Evolutionary conservation across 2,113 vertebrate species (phyloP).

Genomic region (Parus major): DNA sequence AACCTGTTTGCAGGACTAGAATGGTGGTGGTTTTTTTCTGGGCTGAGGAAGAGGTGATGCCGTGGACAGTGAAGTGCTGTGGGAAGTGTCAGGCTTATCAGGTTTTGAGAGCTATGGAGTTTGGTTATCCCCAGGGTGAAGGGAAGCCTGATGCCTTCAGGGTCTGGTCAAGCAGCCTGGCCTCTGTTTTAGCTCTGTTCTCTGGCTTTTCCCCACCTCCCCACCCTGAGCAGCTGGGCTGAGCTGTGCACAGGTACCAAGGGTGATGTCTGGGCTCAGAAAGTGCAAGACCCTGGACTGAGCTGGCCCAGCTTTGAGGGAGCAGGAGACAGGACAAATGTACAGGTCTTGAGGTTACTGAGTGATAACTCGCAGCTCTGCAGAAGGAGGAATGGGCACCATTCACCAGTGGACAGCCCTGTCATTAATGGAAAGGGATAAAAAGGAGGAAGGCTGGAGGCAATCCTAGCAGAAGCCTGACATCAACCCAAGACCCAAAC

Average conservation of each 20-base stretch:
- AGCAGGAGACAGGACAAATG: neutral
- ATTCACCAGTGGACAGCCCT: neutral
- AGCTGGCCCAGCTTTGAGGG: neutral
- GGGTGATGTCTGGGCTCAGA: neutral
- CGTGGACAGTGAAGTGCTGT: neutral
- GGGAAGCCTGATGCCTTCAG: neutral
- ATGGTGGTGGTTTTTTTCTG: neutral
- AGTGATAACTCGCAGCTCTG: neutral
- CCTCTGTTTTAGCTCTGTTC: neutral
- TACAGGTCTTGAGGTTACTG: neutral
- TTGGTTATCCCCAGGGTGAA: neutral
- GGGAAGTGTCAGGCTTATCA: rapidly evolving
- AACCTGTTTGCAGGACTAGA: neutral
- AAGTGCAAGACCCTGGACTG: neutral
- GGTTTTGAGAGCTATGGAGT: neutral
- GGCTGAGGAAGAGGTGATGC: neutral
- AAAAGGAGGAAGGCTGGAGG: neutral
- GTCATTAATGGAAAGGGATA: neutral
- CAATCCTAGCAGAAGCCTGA: neutral
- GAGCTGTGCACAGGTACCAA: neutral
- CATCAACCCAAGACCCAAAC: neutral
- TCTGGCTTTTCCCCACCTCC: neutral
- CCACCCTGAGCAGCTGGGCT: neutral
- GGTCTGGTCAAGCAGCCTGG: neutral
- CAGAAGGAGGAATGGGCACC: neutral